A percentile compares a stretch with the other conserved stretches of the same genome.
phyloP scores from a whole-genome alignment of 2,113 vertebrate genomes.

The Aplodontia rufa region DNA sequence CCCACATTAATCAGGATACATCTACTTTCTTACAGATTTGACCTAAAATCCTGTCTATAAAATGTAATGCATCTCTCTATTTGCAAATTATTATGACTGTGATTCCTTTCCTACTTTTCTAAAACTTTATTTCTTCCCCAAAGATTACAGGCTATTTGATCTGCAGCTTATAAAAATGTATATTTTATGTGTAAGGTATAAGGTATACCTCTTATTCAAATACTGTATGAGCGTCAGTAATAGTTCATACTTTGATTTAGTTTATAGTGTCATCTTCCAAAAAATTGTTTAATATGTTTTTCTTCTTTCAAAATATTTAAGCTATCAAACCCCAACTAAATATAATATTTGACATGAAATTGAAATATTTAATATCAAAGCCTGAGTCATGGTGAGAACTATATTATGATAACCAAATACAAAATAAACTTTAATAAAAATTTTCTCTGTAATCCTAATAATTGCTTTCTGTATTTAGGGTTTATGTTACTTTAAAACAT shows the following conservation, averaged over 20 bases:
- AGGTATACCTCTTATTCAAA: not conserved
- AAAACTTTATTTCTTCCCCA: not conserved
- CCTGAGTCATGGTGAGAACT: not conserved
- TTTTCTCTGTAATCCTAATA: not conserved
- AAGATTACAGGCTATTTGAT: not conserved
- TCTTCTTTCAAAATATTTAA: constrained; percentile 13
- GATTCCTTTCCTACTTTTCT: not conserved
- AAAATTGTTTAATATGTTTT: not conserved
- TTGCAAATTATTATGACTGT: not conserved
- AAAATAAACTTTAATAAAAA: constrained; percentile 1
- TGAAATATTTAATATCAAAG: not conserved
- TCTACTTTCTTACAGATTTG: not conserved
- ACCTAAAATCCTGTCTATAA: not conserved
- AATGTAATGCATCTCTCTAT: not conserved
- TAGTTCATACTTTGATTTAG: not conserved
- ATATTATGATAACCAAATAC: not conserved
- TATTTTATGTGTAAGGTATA: not conserved
- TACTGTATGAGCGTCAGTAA: not conserved
- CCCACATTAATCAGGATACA: not conserved
- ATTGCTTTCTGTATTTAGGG: not conserved
- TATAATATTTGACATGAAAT: not conserved
- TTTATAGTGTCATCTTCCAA: not conserved
- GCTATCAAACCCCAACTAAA: not conserved
- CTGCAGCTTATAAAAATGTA: not conserved
- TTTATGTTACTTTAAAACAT: constrained; percentile 29